Evolutionary conservation across 2,797 vertebrate species (phyloP).

Genomic region (Coregonus suidteri): DNA sequence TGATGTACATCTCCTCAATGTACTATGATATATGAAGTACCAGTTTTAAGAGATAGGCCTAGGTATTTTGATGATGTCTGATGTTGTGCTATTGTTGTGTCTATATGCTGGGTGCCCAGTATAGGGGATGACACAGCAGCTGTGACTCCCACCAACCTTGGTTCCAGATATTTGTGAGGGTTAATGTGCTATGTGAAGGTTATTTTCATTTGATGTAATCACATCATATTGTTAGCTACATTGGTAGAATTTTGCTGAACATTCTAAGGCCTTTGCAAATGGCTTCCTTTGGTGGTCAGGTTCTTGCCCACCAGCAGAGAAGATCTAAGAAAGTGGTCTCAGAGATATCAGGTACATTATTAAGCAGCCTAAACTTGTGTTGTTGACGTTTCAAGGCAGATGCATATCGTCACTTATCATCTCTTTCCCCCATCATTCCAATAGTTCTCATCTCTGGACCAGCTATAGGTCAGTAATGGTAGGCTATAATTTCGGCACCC

Average conservation of each 20-base stretch:
- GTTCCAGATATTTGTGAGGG: slow-evolving; percentile 43
- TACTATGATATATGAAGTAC: not conserved
- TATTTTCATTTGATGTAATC: slow-evolving; percentile 31
- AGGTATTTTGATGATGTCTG: not conserved
- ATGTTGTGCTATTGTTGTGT: slow-evolving; percentile 17
- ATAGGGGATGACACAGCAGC: slow-evolving; percentile 44
- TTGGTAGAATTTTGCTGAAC: not conserved
- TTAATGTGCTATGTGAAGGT: slow-evolving; percentile 37
- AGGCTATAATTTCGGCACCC: no score
- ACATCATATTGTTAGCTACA: slow-evolving; percentile 17
- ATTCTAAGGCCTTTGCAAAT: slow-evolving; percentile 2
- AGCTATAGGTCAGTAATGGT: not conserved
- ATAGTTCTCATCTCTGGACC: not conserved
- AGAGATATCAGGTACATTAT: not conserved
- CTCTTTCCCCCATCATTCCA: not conserved
- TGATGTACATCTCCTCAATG: slow-evolving; percentile 9
- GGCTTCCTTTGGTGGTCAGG: not conserved
- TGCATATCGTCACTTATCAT: not conserved
- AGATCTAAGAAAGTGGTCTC: not conserved
- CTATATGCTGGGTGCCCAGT: slow-evolving; percentile 21
- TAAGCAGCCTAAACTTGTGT: not conserved
- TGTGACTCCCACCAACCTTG: slow-evolving; percentile 37
- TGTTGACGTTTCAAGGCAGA: not conserved
- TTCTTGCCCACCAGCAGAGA: not conserved
- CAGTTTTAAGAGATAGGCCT: no score